Evolutionary conservation across 1,140 invertebrate species (phyloP).

Genomic region (Lasioglossum albipes): DNA sequence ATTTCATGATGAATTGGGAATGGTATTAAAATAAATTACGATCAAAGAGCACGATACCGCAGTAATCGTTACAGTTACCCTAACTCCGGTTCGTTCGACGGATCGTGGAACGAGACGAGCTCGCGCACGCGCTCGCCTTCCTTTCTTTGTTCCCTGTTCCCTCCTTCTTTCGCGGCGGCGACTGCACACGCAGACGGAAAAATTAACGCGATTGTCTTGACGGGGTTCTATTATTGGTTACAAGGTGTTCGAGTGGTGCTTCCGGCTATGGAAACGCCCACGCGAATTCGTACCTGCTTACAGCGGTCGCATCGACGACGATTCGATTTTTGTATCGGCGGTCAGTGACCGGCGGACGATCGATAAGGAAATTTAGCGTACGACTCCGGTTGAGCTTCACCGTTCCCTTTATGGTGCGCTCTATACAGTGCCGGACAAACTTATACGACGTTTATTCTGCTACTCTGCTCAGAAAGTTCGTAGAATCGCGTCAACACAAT

Average conservation of each 20-base stretch:
- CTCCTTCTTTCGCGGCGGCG: too few relatives aligned
- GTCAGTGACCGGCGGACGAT: slow-evolving; percentile 45
- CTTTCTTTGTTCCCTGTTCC: too few relatives aligned
- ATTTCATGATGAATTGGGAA: too few relatives aligned
- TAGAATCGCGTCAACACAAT: too few relatives aligned
- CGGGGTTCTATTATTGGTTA: background rate
- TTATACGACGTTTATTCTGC: too few relatives aligned
- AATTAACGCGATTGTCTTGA: background rate
- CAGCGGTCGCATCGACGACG: slow-evolving; percentile 15
- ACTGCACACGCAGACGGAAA: background rate
- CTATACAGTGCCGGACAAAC: background rate
- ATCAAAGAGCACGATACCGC: too few relatives aligned
- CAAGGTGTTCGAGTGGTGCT: background rate
- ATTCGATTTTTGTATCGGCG: slow-evolving; percentile 45
- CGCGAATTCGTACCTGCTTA: slow-evolving; percentile 25
- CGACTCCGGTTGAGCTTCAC: slow-evolving; percentile 24
- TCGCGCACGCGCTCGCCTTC: too few relatives aligned
- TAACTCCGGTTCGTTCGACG: background rate
- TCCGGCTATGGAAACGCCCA: slow-evolving; percentile 18
- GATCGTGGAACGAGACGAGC: background rate
- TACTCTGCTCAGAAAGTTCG: too few relatives aligned
- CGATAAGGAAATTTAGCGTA: slow-evolving; percentile 54
- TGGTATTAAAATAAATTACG: too few relatives aligned
- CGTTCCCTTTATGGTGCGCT: slow-evolving; percentile 36
- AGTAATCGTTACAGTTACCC: too few relatives aligned